A percentile compares a stretch with the other conserved stretches of the same genome.
phyloP scores from a whole-genome alignment of 2,888 invertebrate species.

The Himalopsyche kuldschensis region DNA sequence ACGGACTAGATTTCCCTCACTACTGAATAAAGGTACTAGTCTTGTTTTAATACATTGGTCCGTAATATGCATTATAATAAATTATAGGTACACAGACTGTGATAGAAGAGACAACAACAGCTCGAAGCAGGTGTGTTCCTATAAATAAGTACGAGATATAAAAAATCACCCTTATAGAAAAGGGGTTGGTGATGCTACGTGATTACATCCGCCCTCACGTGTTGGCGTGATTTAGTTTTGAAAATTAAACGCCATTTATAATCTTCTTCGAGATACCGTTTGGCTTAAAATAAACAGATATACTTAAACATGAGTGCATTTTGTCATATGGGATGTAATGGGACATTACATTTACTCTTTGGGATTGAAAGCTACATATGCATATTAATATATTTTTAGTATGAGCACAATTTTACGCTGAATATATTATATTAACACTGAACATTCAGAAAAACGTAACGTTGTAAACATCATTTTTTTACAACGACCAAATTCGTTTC shows the following conservation, averaged over 20 bases:
- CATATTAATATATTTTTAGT: background rate
- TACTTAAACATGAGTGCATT: background rate
- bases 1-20: too few species aligned
- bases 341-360: background rate
- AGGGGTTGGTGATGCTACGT: constrained; percentile 9
- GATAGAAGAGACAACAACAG: background rate
- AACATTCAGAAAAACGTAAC: too few species aligned
- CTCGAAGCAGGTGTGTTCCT: constrained; percentile 31
- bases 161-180: constrained; percentile 14
- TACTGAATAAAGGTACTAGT: too few species aligned
- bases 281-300: background rate
- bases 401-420: background rate
- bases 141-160: constrained; percentile 35
- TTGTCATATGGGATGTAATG: background rate
- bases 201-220: constrained; percentile 37
- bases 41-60: too few species aligned
- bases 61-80: too few species aligned
- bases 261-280: background rate
- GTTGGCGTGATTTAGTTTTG: constrained; percentile 36
- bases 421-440: too few species aligned
- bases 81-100: too few species aligned
- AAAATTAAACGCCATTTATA: constrained; percentile 24
- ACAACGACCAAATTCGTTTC: too few species aligned
- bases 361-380: background rate
- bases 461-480: too few species aligned